Percentiles rank a stretch among this genome's conserved stretches.
These are phyloP conservation scores for Mus pahari DNA, from an alignment of 2,113 vertebrate genomes.

Conservation along the genomic window DNA sequence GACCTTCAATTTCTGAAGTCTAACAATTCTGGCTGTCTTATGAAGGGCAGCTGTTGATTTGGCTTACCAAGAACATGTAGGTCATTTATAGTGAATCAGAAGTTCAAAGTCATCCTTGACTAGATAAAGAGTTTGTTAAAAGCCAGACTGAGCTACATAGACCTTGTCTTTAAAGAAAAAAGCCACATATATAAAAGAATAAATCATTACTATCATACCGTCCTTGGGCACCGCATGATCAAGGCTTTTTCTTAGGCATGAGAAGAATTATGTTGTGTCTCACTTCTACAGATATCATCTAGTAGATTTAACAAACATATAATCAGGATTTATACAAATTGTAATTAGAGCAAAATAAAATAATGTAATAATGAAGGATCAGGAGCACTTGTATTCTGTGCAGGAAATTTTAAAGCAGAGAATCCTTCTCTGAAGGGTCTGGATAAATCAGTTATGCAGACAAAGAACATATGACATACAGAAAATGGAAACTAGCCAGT, in stretches of 20 bases:
- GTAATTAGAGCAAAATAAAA: conserved; percentile 26
- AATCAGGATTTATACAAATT: conserved; percentile 26
- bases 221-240: not conserved
- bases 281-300: conserved; percentile 30
- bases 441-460: not conserved
- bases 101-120: not conserved
- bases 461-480: not conserved
- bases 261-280: not conserved
- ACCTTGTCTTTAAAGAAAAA: not conserved
- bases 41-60: conserved; percentile 11
- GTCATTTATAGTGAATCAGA: not conserved
- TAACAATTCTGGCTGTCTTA: conserved; percentile 22
- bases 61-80: not conserved
- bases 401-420: not conserved
- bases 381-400: not conserved
- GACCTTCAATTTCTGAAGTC: conserved; percentile 17
- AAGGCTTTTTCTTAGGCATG: not conserved
- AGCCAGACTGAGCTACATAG: not conserved
- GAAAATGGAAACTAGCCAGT: not conserved
- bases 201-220: not conserved
- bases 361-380: not conserved
- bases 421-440: not conserved
- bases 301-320: not conserved
- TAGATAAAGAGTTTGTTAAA: not conserved
- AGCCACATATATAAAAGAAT: not conserved